Conservation (phyloP, 2,888 invertebrate genomes). For the Acanthopleura granulata region DNA sequence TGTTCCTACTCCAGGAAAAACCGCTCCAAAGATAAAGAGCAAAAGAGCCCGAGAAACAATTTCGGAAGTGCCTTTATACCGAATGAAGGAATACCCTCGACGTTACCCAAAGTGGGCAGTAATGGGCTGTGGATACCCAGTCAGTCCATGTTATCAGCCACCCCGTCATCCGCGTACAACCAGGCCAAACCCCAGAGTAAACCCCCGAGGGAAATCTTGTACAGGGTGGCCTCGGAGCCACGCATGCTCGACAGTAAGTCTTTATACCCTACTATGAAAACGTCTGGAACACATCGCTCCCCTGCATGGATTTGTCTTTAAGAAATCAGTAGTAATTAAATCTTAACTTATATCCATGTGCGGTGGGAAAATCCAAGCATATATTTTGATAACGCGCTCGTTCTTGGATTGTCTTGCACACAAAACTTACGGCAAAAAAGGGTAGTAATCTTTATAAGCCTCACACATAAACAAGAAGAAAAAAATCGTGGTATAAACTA, state of each 20-base stretch:
- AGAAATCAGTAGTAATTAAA: no score
- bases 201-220: background rate
- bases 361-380: no score
- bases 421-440: no score
- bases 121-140: background rate
- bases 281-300: no score
- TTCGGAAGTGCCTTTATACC: background rate
- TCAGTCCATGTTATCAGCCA: constrained; percentile 4
- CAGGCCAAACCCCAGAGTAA: background rate
- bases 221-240: background rate
- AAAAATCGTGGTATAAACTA: no score
- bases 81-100: background rate
- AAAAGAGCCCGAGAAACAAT: background rate
- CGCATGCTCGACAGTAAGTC: background rate
- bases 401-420: no score
- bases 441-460: no score
- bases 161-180: background rate
- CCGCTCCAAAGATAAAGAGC: background rate
- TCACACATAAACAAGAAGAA: no score
- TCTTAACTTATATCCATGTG: no score
- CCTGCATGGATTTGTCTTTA: no score
- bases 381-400: no score
- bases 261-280: background rate
- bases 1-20: background rate
- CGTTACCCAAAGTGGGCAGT: constrained; percentile 11